A percentile compares a stretch with the other conserved stretches of the same genome.
phyloP scores from a whole-genome alignment of 2,888 invertebrate genomes.

The Synergus gifuensis region DNA sequence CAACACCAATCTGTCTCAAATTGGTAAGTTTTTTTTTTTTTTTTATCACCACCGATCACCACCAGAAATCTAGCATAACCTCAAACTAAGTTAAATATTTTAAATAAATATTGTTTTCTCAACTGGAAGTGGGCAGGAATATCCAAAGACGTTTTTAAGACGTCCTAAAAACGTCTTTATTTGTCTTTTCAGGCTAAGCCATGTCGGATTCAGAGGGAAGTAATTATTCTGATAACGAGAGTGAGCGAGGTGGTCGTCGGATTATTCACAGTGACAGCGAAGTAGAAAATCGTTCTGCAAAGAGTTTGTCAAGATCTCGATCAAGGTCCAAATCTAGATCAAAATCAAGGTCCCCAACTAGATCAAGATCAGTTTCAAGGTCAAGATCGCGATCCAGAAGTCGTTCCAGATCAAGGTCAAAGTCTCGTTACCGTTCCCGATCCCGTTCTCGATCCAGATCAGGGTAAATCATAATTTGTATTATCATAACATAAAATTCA shows the following conservation, averaged over 20 bases:
- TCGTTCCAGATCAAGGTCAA: constrained; percentile 69
- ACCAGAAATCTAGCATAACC: too few relatives aligned
- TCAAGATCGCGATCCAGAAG: constrained; percentile 68
- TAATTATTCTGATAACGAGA: constrained; percentile 87
- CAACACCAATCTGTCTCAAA: too few relatives aligned
- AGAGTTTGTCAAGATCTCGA: constrained; percentile 68
- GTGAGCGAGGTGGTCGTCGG: constrained; percentile 82
- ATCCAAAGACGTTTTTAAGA: too few relatives aligned
- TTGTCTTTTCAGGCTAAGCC: neutral
- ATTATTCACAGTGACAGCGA: constrained; percentile 79
- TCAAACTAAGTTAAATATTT: too few relatives aligned
- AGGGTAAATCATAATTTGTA: constrained; percentile 65
- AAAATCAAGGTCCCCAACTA: constrained; percentile 76
- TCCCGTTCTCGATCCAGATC: constrained; percentile 66
- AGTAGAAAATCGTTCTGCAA: constrained; percentile 77
- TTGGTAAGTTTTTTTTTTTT: too few relatives aligned
- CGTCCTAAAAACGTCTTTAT: too few relatives aligned
- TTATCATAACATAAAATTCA: neutral
- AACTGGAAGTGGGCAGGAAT: too few relatives aligned
- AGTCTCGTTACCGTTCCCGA: neutral
- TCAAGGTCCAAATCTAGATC: constrained; percentile 73
- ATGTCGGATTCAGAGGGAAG: constrained; percentile 92
- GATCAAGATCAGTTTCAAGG: constrained; percentile 51
- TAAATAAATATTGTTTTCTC: too few relatives aligned
- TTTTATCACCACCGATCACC: too few relatives aligned